These are phyloP conservation scores for Boulengeromyrus knoepffleri DNA, from an alignment of 2,113 vertebrate species.

Conservation along the genomic window DNA sequence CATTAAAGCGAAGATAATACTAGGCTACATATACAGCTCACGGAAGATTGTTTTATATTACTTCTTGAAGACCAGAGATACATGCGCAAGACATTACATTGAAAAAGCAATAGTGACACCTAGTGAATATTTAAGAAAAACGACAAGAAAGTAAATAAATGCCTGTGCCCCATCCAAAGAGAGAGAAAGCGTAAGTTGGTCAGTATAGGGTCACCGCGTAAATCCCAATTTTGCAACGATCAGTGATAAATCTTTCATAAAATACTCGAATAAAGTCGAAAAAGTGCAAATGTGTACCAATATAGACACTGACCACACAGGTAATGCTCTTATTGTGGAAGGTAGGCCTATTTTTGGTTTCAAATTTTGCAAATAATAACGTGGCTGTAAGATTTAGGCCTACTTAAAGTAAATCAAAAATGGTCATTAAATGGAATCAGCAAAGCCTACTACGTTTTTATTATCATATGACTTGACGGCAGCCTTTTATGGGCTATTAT, in stretches of 20 bases:
- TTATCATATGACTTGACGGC: neutral
- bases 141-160: neutral
- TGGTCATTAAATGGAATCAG: neutral
- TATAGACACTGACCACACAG: neutral
- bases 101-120: slow-evolving; percentile 17
- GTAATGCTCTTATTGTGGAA: neutral
- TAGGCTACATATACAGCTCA: neutral
- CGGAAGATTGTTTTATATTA: neutral
- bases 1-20: neutral
- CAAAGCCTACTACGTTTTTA: neutral
- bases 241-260: neutral
- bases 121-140: neutral
- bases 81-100: neutral
- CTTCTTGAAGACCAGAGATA: neutral
- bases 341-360: neutral
- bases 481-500: neutral
- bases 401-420: neutral
- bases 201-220: neutral
- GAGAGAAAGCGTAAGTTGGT: neutral
- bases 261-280: neutral
- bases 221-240: neutral
- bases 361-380: neutral
- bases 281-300: neutral
- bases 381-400: neutral
- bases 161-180: neutral